phyloP scores from a whole-genome alignment of 2,888 invertebrate species.

The Leptopterna dolabrata region DNA sequence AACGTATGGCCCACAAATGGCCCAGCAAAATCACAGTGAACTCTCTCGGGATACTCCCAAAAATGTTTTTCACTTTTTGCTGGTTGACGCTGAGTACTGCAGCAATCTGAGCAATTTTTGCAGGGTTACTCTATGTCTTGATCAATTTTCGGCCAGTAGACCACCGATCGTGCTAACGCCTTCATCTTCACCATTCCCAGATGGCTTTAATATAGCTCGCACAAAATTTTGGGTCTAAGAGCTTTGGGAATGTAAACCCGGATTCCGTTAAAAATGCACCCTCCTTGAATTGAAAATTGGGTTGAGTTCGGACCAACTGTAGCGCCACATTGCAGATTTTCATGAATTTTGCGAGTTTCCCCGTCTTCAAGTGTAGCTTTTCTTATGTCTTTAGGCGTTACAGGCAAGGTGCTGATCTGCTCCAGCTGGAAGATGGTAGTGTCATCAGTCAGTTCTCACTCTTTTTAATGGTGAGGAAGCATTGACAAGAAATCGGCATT shows the following conservation, averaged over 20 bases:
- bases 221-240: background rate
- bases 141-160: slow-evolving; percentile 5
- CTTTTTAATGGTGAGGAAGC: too few species aligned
- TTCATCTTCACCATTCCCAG: slow-evolving; percentile 38
- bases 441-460: too few species aligned
- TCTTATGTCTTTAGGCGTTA: background rate
- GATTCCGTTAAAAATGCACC: too few species aligned
- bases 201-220: background rate
- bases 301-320: background rate
- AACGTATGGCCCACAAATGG: slow-evolving; percentile 6
- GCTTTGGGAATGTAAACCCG: slow-evolving; percentile 17
- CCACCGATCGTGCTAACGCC: slow-evolving; percentile 2
- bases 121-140: background rate
- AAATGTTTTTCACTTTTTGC: too few species aligned
- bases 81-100: background rate
- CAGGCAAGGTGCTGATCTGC: too few species aligned
- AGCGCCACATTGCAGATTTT: background rate
- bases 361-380: slow-evolving; percentile 20
- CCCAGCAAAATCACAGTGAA: slow-evolving; percentile 11
- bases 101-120: background rate
- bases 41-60: slow-evolving; percentile 22
- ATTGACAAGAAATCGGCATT: too few species aligned
- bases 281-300: slow-evolving; percentile 7
- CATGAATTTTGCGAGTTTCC: too few species aligned
- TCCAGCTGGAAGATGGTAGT: background rate